Evolutionary conservation across 2,888 invertebrate species (phyloP).

Genomic region (Scrobipalpa costella): DNA sequence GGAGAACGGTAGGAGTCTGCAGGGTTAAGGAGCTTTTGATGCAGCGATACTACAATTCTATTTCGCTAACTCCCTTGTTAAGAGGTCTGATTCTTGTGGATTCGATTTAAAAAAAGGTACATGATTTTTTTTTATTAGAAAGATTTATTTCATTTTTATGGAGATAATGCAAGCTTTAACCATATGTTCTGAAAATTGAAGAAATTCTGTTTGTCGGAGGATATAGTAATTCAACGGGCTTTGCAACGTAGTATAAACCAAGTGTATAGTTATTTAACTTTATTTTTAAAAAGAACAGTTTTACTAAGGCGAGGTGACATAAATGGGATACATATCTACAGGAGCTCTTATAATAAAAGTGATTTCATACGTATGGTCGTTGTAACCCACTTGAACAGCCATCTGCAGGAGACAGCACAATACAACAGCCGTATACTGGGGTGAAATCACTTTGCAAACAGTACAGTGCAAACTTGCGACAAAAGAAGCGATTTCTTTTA

Average conservation of each 20-base stretch:
- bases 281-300: too few relatives aligned
- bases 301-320: too few relatives aligned
- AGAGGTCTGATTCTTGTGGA: too few relatives aligned
- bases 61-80: not conserved
- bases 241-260: too few relatives aligned
- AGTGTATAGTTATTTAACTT: too few relatives aligned
- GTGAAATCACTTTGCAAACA: constrained; percentile 41
- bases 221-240: too few relatives aligned
- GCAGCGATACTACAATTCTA: not conserved
- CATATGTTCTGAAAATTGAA: too few relatives aligned
- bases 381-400: constrained; percentile 35
- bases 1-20: constrained; percentile 28
- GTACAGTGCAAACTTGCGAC: constrained; percentile 40
- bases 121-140: too few relatives aligned
- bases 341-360: not conserved
- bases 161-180: too few relatives aligned
- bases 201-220: too few relatives aligned
- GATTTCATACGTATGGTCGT: not conserved
- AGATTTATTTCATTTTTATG: too few relatives aligned
- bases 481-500: not conserved
- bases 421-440: constrained; percentile 49
- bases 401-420: constrained; percentile 62
- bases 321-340: not conserved
- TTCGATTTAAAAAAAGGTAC: too few relatives aligned
- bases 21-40: constrained; percentile 14